A percentile compares a stretch with the other conserved stretches of the same genome.
Conservation (phyloP, 2,888 invertebrate species). For the Mechanitis mazaeus region DNA sequence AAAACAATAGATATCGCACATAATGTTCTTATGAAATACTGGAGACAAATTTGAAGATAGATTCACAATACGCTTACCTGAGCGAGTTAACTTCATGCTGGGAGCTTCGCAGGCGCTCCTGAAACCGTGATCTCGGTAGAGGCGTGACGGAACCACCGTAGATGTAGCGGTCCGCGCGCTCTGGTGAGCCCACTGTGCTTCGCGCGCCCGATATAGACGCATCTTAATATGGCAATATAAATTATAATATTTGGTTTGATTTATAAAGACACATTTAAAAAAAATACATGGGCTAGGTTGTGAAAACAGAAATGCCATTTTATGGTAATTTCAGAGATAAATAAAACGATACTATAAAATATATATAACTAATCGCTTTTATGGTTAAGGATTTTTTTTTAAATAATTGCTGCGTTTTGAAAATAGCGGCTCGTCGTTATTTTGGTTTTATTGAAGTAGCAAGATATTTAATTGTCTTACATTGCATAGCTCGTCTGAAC, state of each 20-base stretch:
- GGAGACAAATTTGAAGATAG: neutral
- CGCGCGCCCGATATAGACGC: slow-evolving; percentile 48
- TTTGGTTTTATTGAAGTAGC: neutral
- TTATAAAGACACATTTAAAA: too few relatives aligned
- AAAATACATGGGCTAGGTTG: too few relatives aligned
- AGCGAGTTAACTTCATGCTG: slow-evolving; percentile 62
- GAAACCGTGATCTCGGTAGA: slow-evolving; percentile 72
- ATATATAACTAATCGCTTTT: too few relatives aligned
- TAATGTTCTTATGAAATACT: too few relatives aligned
- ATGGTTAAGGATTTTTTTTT: too few relatives aligned
- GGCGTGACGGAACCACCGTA: slow-evolving; percentile 77
- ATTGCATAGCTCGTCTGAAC: slow-evolving; percentile 61
- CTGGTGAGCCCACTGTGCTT: slow-evolving; percentile 60
- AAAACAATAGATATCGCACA: too few relatives aligned
- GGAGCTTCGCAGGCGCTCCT: slow-evolving; percentile 65
- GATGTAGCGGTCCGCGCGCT: slow-evolving; percentile 64
- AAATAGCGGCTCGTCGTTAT: too few relatives aligned
- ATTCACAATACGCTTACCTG: slow-evolving; percentile 40
- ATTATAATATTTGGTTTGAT: too few relatives aligned
- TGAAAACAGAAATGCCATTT: too few relatives aligned
- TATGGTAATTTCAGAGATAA: too few relatives aligned
- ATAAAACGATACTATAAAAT: too few relatives aligned
- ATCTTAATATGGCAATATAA: slow-evolving; percentile 37
- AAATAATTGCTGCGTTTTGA: too few relatives aligned
- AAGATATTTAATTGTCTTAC: slow-evolving; percentile 41